Base-by-base conservation (phyloP, 2,797 vertebrate genomes). In the Takifugu ocellatus region DNA sequence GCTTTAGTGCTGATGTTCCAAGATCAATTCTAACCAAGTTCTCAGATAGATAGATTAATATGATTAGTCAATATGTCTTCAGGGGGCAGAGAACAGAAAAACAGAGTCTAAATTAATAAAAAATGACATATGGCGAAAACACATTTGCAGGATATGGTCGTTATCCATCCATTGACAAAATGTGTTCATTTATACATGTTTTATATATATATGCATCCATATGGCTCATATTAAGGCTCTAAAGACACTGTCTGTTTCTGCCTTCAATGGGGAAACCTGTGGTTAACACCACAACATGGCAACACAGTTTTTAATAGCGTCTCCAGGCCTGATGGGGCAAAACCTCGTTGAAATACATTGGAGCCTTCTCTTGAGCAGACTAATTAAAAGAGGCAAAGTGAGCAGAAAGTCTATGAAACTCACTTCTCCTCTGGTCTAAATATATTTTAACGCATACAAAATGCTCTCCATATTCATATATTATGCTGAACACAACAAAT, bases 21-120 rank as follows among this genome's bases (percentile, higher is more conserved):
- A 60, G 77, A 84, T 78, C 70, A 75, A 63, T 77, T 70, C 66
- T 47, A 63, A 84, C 78, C 68, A 79, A 69, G 75, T 75, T 77
- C 44, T 21, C 11, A n/a, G 17, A 48, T 14, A 21, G 46, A 48
- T 25, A 25, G 3, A 25, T 47, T 21, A 48, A 25, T 48, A 25
- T 5, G 17, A 48, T 48, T 11, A 25, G 46, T 25, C 44, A 46
- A 21, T 21, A 21, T 46, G 36, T 39, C 36, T 14, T 39, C 36
- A 39, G 36, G 12, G 2, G 33, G 14, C 36, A 14, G 36, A 14
- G 14, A 44, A 9, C 43, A 44, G 16, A 44, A 44, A 16, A 17
- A 16, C 43, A 44, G 43, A 44, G 43, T 44, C 43, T 17, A 16
- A 44, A 17, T 44, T 16, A 44, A 44, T 16, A 16, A 16, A 21